phyloP scores from a whole-genome alignment of 2,797 vertebrate genomes.

The Chrysocyon brachyurus region DNA sequence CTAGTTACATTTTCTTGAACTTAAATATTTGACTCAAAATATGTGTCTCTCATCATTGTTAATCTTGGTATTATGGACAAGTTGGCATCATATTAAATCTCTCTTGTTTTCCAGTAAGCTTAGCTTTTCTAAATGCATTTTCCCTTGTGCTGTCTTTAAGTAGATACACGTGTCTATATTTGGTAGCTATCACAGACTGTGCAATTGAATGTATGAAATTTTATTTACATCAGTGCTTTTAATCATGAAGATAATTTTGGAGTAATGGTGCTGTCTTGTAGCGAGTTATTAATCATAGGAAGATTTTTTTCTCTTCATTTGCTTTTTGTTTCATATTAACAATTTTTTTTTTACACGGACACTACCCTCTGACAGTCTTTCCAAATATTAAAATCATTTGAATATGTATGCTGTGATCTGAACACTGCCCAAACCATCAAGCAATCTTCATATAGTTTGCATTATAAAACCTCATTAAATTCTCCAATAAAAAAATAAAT shows the following conservation, averaged over 20 bases:
- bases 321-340: conserved; percentile 91
- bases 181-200: conserved; percentile 81
- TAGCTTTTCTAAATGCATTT: conserved; percentile 71
- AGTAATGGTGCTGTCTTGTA: conserved; percentile 91
- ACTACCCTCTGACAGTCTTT: conserved; percentile 89
- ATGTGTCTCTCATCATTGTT: conserved; percentile 64
- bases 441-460: conserved; percentile 90
- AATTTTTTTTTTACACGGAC: conserved; percentile 91
- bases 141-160: conserved; percentile 74
- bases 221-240: conserved; percentile 76
- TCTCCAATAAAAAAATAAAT: conserved; percentile 89
- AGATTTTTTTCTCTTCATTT: conserved; percentile 91
- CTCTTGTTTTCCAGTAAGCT: conserved; percentile 73
- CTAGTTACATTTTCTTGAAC: conserved; percentile 73
- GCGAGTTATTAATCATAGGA: conserved; percentile 92
- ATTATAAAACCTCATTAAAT: conserved; percentile 90
- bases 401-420: conserved; percentile 88
- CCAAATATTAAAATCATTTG: conserved; percentile 90
- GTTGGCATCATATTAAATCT: conserved; percentile 68
- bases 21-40: conserved; percentile 61
- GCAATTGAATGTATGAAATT: conserved; percentile 66
- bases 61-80: conserved; percentile 68
- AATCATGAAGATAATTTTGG: conserved; percentile 83
- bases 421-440: conserved; percentile 89
- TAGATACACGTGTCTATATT: conserved; percentile 50